phyloP scores from a whole-genome alignment of 1,140 invertebrate species.

The Parapsyche elsis region DNA sequence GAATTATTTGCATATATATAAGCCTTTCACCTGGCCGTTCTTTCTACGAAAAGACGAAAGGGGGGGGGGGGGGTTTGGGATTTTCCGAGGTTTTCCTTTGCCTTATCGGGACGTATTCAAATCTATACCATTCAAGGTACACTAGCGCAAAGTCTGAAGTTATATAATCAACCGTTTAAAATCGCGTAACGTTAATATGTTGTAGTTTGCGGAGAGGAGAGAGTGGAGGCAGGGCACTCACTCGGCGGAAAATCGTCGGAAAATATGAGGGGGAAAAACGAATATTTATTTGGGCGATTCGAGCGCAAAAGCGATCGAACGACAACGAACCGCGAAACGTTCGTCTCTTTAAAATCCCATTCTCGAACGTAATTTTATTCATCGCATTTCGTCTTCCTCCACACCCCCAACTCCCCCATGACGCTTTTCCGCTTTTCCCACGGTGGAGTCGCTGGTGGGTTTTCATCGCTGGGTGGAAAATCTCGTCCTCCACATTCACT shows the following conservation, averaged over 20 bases:
- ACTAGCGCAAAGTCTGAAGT: neutral
- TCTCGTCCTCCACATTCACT: constrained; percentile 23
- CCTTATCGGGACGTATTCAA: neutral
- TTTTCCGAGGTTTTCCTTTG: neutral
- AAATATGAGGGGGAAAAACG: neutral
- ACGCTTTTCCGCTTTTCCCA: neutral
- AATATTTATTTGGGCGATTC: constrained; percentile 30
- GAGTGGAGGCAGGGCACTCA: neutral
- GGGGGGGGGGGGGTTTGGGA: neutral
- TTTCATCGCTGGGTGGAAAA: constrained; percentile 18
- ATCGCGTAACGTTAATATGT: neutral
- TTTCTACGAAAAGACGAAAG: neutral
- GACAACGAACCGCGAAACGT: constrained; percentile 29
- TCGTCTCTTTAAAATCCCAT: constrained; percentile 33
- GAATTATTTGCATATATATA: neutral
- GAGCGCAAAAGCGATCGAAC: constrained; percentile 29
- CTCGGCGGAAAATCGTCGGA: too few relatives aligned
- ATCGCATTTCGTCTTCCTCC: constrained; percentile 27
- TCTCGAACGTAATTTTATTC: constrained; percentile 33
- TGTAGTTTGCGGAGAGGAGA: too few relatives aligned
- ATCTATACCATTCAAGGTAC: neutral
- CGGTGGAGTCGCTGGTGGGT: neutral
- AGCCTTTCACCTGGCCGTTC: neutral
- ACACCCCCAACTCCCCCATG: neutral
- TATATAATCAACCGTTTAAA: neutral